Evolutionary conservation across 2,797 vertebrate genomes (phyloP).

Genomic region (Leucoraja ocellata): DNA sequence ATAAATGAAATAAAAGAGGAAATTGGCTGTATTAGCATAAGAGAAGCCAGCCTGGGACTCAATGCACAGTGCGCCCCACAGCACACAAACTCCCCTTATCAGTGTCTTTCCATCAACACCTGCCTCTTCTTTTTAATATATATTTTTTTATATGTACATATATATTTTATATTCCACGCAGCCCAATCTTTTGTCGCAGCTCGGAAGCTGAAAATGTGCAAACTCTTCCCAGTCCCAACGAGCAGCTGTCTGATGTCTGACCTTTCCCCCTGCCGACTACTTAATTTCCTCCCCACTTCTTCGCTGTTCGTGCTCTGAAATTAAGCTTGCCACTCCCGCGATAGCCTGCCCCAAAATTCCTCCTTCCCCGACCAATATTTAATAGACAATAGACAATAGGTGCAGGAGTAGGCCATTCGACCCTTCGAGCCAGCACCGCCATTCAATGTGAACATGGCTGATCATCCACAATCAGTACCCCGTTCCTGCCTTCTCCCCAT

Average conservation of each 20-base stretch:
- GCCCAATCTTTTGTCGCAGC: slow-evolving; percentile 42
- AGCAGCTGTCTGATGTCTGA: slow-evolving; percentile 9
- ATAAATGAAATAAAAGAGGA: slow-evolving; percentile 99
- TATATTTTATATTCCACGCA: slow-evolving; percentile 62
- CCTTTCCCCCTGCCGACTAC: slow-evolving; percentile 21
- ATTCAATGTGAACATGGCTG: too few species aligned
- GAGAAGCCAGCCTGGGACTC: slow-evolving; percentile 96
- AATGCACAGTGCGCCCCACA: slow-evolving; percentile 93
- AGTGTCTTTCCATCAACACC: slow-evolving; percentile 62
- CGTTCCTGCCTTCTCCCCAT: too few species aligned
- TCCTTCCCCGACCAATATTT: background rate
- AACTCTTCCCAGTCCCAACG: background rate
- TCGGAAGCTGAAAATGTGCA: slow-evolving; percentile 7
- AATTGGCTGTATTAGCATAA: slow-evolving; percentile 99
- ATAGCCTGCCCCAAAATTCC: background rate
- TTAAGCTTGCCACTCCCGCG: background rate
- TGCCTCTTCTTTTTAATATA: slow-evolving; percentile 50
- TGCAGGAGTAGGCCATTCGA: too few species aligned
- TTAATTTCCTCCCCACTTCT: slow-evolving; percentile 30
- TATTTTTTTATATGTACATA: slow-evolving; percentile 39
- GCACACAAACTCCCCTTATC: slow-evolving; percentile 66
- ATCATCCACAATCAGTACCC: too few species aligned
- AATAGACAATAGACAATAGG: too few species aligned
- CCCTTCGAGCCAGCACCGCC: too few species aligned
- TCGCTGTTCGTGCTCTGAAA: background rate